Evolutionary conservation across 2,113 vertebrate species (phyloP), one percentile per base, ranked within the genome.

Genomic region (Ptychochromis oligacanthus): DNA sequence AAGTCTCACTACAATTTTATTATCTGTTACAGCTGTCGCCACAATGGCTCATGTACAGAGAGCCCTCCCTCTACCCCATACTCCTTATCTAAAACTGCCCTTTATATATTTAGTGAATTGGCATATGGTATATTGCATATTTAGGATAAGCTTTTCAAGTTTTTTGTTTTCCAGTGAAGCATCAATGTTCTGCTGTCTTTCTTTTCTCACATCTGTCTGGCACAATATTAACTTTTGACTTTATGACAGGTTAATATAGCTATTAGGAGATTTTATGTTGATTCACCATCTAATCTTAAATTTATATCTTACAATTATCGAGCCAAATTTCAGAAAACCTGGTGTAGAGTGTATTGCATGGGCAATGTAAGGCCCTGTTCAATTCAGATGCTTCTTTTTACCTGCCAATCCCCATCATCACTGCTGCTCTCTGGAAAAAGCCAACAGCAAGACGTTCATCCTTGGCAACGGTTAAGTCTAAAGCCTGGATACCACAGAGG

Each of bases 361-460:
- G 28, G 4, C 28, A 31, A 31, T 3, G 28, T 31, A 31, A 31
- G 28, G 4, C 28, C 28, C 4, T 31, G 4, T 31, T 31, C 28
- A 31, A 31, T 31, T 31, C 28, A 31, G 28, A 4, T 0, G 7
- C 28, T 20, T 24, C 8, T 34, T 59, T 92, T 87, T 79, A 97
- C 97, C 94, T 96, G 87, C 91, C 84, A 70, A 96, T 83, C 92
- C 96, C 95, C 93, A 97, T 95, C 62, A 92, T 92, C 61, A 97
- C 95, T 18, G 95, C 95, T 1, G 97, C 95, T 75, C 97, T 96
- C 91, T 98, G 98, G 75, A 97, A 97, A 92, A 97, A 98, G 36
- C 95, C 97, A 0, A 98, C 95, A 11, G 97, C 97, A 14, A 99
- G 92, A 34, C 96, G 95, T 28, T 92, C 89, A 72, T 99, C 98